phyloP scores from a whole-genome alignment of 2,113 vertebrate genomes.

The Strix uralensis region DNA sequence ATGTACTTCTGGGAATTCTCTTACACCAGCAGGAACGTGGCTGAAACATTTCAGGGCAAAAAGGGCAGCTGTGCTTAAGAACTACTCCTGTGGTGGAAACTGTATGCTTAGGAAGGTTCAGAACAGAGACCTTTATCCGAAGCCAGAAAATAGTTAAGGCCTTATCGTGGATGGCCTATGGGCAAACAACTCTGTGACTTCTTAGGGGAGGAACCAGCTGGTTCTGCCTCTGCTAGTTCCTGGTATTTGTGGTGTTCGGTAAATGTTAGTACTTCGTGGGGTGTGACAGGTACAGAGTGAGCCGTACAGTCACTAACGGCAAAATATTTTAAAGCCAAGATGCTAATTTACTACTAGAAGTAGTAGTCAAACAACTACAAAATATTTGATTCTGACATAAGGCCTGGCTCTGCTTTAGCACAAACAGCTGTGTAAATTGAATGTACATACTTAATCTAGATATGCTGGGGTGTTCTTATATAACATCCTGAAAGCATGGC shows the following conservation, averaged over 20 bases:
- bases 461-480: conserved; percentile 28
- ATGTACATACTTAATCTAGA: not conserved
- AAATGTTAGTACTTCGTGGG: not conserved
- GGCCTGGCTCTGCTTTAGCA: not conserved
- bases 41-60: not conserved
- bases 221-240: conserved; percentile 4
- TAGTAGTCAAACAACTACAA: not conserved
- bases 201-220: not conserved
- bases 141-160: not conserved
- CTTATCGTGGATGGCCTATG: not conserved
- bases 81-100: not conserved
- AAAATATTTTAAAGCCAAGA: not conserved
- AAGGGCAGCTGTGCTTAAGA: not conserved
- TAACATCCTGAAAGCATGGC: conserved; percentile 17
- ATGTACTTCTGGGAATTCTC: conserved; percentile 7
- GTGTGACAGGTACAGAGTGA: conserved; percentile 38
- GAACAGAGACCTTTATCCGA: not conserved
- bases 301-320: not conserved
- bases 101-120: not conserved
- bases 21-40: not conserved
- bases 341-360: not conserved
- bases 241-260: not conserved
- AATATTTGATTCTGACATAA: conserved; percentile 10
- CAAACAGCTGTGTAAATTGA: conserved; percentile 17
- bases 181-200: not conserved